Evolutionary conservation across 2,797 vertebrate genomes (phyloP).

Genomic region (Simalia tracyae): DNA sequence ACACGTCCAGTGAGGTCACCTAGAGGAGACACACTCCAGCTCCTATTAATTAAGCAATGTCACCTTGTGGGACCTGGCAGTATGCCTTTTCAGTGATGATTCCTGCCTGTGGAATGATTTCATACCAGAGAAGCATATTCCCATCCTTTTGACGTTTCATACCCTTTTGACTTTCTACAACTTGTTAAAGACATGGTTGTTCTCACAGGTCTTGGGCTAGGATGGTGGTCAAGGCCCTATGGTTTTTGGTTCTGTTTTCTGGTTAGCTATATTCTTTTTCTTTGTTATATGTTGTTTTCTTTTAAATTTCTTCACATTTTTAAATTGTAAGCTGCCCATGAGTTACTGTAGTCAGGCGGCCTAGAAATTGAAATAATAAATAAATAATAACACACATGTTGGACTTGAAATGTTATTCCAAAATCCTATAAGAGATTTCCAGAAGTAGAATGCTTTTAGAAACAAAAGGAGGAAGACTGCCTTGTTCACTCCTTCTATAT

Average conservation of each 20-base stretch:
- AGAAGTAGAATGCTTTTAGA: background rate
- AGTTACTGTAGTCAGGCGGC: background rate
- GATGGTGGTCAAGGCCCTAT: background rate
- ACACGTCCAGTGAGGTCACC: background rate
- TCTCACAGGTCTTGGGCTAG: background rate
- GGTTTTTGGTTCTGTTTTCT: background rate
- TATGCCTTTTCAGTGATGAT: background rate
- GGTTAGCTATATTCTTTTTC: background rate
- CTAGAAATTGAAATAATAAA: background rate
- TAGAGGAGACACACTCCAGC: background rate
- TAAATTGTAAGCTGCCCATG: background rate
- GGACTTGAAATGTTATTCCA: background rate
- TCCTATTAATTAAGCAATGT: background rate
- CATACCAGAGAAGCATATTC: background rate
- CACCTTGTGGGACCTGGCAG: background rate
- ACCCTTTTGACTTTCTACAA: background rate
- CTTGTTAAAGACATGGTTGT: background rate
- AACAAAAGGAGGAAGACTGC: background rate
- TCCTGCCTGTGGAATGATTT: background rate
- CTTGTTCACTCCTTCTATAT: background rate
- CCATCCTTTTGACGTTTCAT: background rate
- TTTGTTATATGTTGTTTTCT: background rate
- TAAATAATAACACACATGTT: background rate
- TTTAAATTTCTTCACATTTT: background rate
- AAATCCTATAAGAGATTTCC: background rate